phyloP scores from a whole-genome alignment of 2,113 vertebrate species.

The Arvicanthis niloticus region DNA sequence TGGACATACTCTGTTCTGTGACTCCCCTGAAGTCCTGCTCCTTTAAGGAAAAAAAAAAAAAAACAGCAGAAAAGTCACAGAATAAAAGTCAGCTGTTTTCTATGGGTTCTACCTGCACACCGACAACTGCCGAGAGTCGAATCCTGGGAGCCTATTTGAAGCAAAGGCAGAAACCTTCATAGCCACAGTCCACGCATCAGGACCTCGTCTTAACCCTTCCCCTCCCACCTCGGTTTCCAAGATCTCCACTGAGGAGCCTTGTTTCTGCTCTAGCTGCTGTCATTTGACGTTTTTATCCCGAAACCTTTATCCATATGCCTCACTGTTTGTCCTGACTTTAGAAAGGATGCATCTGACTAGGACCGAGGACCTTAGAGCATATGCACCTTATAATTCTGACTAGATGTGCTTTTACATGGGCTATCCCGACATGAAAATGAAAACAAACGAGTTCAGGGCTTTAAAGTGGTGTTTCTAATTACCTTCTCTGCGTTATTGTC shows the following conservation, averaged over 20 bases:
- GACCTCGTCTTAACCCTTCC: neutral
- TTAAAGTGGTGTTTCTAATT: slow-evolving; percentile 72
- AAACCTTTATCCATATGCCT: too few relatives aligned
- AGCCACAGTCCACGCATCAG: neutral
- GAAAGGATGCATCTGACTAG: slow-evolving; percentile 32
- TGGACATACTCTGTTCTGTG: slow-evolving; percentile 15
- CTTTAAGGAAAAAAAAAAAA: slow-evolving; percentile 15
- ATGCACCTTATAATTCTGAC: neutral
- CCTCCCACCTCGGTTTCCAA: neutral
- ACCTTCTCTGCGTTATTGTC: slow-evolving; percentile 86
- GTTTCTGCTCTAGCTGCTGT: neutral
- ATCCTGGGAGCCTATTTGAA: neutral
- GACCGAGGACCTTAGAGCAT: neutral
- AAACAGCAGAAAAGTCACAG: neutral
- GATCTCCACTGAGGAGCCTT: neutral
- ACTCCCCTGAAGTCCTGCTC: slow-evolving; percentile 3
- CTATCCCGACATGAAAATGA: slow-evolving; percentile 29
- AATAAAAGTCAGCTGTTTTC: neutral
- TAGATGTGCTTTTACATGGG: neutral
- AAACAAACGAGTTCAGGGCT: neutral
- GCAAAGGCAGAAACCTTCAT: neutral
- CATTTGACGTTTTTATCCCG: neutral
- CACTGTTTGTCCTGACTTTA: neutral
- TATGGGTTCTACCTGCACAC: neutral
- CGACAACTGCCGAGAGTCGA: neutral